Base-by-base conservation (phyloP, 2,888 invertebrate genomes). In the Yponomeuta cagnagella region DNA sequence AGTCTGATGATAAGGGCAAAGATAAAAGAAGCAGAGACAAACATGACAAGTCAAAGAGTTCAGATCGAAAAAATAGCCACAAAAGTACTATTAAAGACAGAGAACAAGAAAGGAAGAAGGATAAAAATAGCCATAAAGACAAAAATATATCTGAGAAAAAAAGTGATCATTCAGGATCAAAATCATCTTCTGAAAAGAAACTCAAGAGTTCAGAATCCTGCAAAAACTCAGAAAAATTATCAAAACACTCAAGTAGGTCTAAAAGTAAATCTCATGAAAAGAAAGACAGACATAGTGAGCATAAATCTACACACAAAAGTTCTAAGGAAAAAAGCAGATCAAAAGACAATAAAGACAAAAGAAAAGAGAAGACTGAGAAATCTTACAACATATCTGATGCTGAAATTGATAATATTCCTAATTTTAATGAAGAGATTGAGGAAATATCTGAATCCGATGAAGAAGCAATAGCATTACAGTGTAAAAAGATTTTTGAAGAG, bases 401-500 rank as follows among this genome's bases (percentile, higher is more conserved):
- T 72, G 78, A 82, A 71, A 67, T 76, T 70, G 73, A 74, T 72
- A 70, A 72, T 33, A 77, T 76, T 69, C 58, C 70, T 71, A 72
- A 68, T 71, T 68, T 71, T 72, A 76, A 78, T 72, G 79, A 80
- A 72, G 85, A 88, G 58, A 76, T 86, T 77, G 86, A 91, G 72
- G 77, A 91, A 72, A 76, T 88, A 63, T 93, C 93, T 71, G 94
- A 94, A 76, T 93, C 93, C 43, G 94, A 95, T 80, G 94, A 95
- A 76, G 95, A 94, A 74, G 94, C 95, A 75, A 95, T 97, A 73
- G 95, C 95, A 79, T 94, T 96, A 77, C 97, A 98, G 86, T 98
- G 98, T 84, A 94, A 96, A 79, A 95, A 94, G 88, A 97, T 98
- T 77, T 98, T 97, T 87, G 96, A 97, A 85, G 96, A 97, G 87